Percentiles rank a stretch among this genome's conserved stretches.
Conservation (phyloP, 1,140 invertebrate species). For the Drosophila arizonae region DNA sequence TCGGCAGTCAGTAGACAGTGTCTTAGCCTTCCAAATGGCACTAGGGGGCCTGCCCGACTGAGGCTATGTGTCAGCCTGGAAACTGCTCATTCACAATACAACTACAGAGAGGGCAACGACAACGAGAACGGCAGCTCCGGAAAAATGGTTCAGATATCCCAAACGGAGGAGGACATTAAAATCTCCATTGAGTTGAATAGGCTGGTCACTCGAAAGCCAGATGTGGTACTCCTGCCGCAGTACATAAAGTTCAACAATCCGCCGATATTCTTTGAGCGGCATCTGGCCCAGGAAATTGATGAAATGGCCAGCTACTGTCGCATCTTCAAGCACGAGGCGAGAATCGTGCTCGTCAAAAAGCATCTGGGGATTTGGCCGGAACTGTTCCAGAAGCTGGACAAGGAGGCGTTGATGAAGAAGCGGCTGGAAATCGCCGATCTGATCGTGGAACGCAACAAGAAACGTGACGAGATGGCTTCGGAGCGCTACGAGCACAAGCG, state of each 20-base stretch:
- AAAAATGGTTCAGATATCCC: slow-evolving; percentile 78
- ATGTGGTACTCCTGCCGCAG: slow-evolving; percentile 71
- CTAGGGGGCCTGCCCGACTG: too few species aligned
- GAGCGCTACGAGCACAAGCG: slow-evolving; percentile 75
- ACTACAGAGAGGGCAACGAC: slow-evolving; percentile 25
- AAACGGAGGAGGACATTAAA: slow-evolving; percentile 80
- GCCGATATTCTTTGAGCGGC: slow-evolving; percentile 79
- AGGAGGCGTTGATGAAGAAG: slow-evolving; percentile 66
- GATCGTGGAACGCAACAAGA: slow-evolving; percentile 77
- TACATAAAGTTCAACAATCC: slow-evolving; percentile 81
- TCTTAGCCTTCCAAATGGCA: slow-evolving; percentile 32
- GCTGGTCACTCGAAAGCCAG: slow-evolving; percentile 76
- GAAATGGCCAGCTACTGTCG: slow-evolving; percentile 79
- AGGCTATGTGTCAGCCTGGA: not conserved
- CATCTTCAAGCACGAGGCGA: slow-evolving; percentile 79
- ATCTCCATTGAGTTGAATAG: slow-evolving; percentile 79
- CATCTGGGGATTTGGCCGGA: slow-evolving; percentile 77
- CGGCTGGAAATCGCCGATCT: slow-evolving; percentile 74
- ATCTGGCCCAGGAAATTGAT: slow-evolving; percentile 72
- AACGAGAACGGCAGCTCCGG: slow-evolving; percentile 17
- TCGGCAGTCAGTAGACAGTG: slow-evolving; percentile 41
- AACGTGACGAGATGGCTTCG: slow-evolving; percentile 68
- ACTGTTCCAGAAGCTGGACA: slow-evolving; percentile 71
- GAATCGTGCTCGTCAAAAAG: slow-evolving; percentile 76
- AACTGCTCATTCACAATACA: slow-evolving; percentile 39